phyloP scores from a whole-genome alignment of 2,113 vertebrate genomes.

The Orthonyx spaldingii region DNA sequence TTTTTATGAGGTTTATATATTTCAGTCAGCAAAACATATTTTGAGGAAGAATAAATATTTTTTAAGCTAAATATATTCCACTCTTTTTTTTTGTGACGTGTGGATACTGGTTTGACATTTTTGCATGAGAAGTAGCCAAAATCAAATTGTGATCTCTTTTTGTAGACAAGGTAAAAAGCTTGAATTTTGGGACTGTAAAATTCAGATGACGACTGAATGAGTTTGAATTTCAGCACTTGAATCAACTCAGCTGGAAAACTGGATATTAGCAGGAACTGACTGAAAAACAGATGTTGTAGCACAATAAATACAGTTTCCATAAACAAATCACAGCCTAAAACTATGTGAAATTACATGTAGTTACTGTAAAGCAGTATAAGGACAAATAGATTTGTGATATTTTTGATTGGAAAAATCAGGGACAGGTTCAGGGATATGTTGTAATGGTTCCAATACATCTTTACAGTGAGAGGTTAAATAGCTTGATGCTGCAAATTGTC shows the following conservation, averaged over 20 bases:
- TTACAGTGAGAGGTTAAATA: not conserved
- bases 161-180: not conserved
- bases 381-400: not conserved
- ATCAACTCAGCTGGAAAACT: not conserved
- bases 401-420: not conserved
- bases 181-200: not conserved
- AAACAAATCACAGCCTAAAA: not conserved
- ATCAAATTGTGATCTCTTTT: not conserved
- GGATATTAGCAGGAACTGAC: not conserved
- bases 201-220: not conserved
- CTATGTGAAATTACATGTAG: not conserved
- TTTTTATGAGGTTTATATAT: slow-evolving; percentile 45
- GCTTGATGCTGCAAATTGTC: not conserved
- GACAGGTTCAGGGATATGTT: not conserved
- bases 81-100: not conserved
- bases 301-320: not conserved
- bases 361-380: not conserved
- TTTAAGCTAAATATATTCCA: not conserved
- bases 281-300: not conserved
- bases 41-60: not conserved
- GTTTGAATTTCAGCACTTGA: not conserved
- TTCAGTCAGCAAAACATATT: slow-evolving; percentile 27
- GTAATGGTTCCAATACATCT: not conserved
- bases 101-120: not conserved
- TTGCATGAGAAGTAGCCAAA: not conserved